phyloP scores from a whole-genome alignment of 1,140 invertebrate species.

The Melanaphis sacchari region DNA sequence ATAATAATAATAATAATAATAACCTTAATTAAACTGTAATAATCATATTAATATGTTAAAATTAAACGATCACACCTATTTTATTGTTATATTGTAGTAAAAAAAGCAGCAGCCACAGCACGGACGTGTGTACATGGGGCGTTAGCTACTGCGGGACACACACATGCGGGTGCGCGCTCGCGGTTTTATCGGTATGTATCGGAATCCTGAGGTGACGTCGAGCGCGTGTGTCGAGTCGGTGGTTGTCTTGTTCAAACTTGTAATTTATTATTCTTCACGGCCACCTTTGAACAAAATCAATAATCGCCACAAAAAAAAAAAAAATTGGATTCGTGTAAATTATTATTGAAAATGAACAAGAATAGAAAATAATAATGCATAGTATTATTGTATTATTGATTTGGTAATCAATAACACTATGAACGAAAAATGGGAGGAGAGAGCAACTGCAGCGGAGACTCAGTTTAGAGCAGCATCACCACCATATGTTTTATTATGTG shows the following conservation, averaged over 20 bases:
- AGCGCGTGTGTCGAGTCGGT: neutral
- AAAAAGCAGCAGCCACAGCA: slow-evolving; percentile 26
- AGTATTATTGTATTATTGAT: slow-evolving; percentile 4
- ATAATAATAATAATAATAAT: neutral
- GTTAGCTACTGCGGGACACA: neutral
- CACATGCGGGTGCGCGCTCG: neutral
- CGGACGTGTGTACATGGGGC: neutral
- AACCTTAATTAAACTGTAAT: slow-evolving; percentile 22
- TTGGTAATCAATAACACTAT: neutral
- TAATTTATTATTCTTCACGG: slow-evolving; percentile 50
- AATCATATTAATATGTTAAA: neutral
- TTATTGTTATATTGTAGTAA: neutral
- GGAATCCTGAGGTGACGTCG: neutral
- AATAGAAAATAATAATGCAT: neutral
- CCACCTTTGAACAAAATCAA: slow-evolving; percentile 56
- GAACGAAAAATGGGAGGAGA: neutral
- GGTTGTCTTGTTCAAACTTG: slow-evolving; percentile 41
- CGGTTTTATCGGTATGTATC: neutral
- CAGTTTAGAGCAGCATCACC: slow-evolving; percentile 58
- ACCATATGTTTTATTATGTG: neutral
- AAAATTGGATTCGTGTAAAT: slow-evolving; percentile 50
- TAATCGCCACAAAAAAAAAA: slow-evolving; percentile 50
- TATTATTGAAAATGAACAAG: slow-evolving; percentile 16
- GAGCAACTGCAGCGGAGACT: slow-evolving; percentile 55
- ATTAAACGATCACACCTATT: slow-evolving; percentile 24